These are phyloP conservation scores for Microctenopoma lineatum DNA, from an alignment of 2,797 vertebrate species.

Conservation along the genomic window DNA sequence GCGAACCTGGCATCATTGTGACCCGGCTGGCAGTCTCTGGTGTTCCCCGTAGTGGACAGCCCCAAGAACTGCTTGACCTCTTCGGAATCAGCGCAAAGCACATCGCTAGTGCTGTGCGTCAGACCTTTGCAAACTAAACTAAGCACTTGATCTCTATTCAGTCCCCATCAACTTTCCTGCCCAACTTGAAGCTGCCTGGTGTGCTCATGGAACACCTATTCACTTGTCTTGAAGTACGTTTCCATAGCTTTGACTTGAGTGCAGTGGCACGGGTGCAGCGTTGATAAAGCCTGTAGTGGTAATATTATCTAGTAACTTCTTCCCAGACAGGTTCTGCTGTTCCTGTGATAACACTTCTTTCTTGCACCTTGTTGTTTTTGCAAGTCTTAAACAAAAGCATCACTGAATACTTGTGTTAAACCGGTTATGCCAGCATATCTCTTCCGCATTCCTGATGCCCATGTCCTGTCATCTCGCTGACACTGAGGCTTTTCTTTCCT, in stretches of 20 bases:
- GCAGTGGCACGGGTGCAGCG: conserved; percentile 15
- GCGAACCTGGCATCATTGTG: conserved; percentile 85
- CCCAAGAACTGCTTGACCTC: conserved; percentile 85
- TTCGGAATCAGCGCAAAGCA: conserved; percentile 87
- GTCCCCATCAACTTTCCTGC: conserved; percentile 10
- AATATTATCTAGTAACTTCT: not conserved
- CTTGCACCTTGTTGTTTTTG: conserved; percentile 7
- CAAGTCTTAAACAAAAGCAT: conserved; percentile 7
- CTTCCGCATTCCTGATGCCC: conserved; percentile 22
- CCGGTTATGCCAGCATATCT: not conserved
- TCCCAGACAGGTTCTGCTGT: not conserved
- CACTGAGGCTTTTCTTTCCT: not conserved
- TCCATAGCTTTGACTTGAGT: conserved; percentile 20
- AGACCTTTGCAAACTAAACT: conserved; percentile 82
- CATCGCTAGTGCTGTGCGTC: conserved; percentile 83
- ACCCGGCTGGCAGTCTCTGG: conserved; percentile 83
- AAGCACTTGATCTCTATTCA: not conserved
- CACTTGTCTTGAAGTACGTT: not conserved
- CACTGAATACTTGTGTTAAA: conserved; percentile 24
- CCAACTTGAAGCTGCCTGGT: conserved; percentile 23
- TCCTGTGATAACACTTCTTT: conserved; percentile 20
- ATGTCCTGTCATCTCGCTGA: not conserved
- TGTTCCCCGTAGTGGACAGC: conserved; percentile 84
- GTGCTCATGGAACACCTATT: not conserved
- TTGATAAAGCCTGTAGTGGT: conserved; percentile 5